Evolutionary conservation across 2,113 vertebrate species (phyloP), one percentile per base, ranked within the genome.

Genomic region (Mormyrus iriodes): DNA sequence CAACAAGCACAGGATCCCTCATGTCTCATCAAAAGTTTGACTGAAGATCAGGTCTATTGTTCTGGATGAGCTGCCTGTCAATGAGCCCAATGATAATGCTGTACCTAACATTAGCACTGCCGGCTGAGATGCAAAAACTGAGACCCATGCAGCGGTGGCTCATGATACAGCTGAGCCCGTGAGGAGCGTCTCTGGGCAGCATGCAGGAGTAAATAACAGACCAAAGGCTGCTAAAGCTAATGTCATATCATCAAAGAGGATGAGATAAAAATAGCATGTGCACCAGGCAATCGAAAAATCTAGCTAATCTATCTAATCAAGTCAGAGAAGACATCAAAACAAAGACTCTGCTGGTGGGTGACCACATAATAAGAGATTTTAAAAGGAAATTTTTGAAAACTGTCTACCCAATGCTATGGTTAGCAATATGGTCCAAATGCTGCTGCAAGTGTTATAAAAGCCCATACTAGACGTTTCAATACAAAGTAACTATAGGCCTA

Each of bases 361-460:
- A 44, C 82, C 82, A 48, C 9, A 84, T 84, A 83, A 83, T 83
- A 84, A 84, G 82, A 84, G 21, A 84, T 84, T 39, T 48, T 46
- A 42, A 84, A 84, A 84, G 44, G 39, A 48, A 48, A 48, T 21
- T 84, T 84, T 84, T 84, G 82, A 84, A 48, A 84, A 84, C 21
- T 84, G 44, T 84, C 82, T 84, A n/a, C n/a, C n/a, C n/a, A n/a
- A n/a, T n/a, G n/a, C n/a, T n/a, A n/a, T n/a, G n/a, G n/a, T n/a
- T n/a, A n/a, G n/a, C n/a, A n/a, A n/a, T n/a, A n/a, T n/a, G n/a
- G n/a, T n/a, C n/a, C n/a, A n/a, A n/a, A n/a, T n/a, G n/a, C n/a
- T n/a, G n/a, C n/a, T n/a, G n/a, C n/a, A n/a, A n/a, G n/a, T n/a
- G n/a, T n/a, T n/a, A n/a, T n/a, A n/a, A n/a, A n/a, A n/a, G n/a